Evolutionary conservation across 2,888 invertebrate genomes (phyloP), one percentile per base, ranked within the genome.

Genomic region (Melinaea menophilus): DNA sequence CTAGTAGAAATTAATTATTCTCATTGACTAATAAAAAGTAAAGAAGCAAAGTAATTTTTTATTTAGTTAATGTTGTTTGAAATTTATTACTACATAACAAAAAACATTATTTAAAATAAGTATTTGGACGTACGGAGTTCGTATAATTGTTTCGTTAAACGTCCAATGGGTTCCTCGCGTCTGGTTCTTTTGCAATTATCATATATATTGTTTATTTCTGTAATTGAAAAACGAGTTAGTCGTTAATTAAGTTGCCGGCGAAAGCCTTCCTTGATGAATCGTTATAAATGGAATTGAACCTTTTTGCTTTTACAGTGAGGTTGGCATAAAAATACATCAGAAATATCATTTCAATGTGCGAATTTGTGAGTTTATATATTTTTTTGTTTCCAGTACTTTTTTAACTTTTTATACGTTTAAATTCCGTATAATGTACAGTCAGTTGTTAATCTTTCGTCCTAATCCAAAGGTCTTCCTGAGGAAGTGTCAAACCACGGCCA

Each of bases 391-490:
- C 5, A 48, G 13, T 46, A 46, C n/a, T 48, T 22, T 48, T 4
- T 9, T 55, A 22, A 54, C 45, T 31, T n/a, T 5, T 41, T n/a
- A 47, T 54, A 55, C 54, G 47, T 56, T 47, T 11, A 55, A 59
- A 54, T 59, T 55, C 31, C 46, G 41, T 55, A n/a, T 63, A 48
- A 33, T 58, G 45, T 66, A 62, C 62, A 61, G 56, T 51, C 62
- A 58, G 63, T 70, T 69, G 70, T 70, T 64, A 75, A 77, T 81
- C 80, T 86, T 81, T 76, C 75, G 77, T 76, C 77, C 73, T 76
- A 83, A 85, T 80, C 86, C 84, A 86, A 88, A 88, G 86, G 86
- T 85, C 87, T 89, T 90, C 89, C 88, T 86, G 86, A 89, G 90
- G 90, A 90, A 87, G 88, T 87, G 88, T 87, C 85, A 86, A 88